These are phyloP conservation scores for Liasis olivaceus DNA, from an alignment of 2,797 vertebrate genomes.

Conservation along the genomic window DNA sequence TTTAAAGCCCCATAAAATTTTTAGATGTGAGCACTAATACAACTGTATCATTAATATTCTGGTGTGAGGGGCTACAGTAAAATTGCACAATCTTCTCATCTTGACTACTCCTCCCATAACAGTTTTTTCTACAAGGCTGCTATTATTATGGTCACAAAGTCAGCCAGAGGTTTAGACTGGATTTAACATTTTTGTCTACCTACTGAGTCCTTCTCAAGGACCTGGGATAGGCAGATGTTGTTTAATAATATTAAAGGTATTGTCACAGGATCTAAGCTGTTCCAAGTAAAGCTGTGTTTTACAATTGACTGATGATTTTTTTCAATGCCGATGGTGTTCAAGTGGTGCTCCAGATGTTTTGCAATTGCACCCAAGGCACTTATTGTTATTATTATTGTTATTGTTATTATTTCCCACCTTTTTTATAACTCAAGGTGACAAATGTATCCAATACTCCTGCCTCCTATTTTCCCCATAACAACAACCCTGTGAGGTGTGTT, in stretches of 20 bases:
- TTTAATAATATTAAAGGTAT: background rate
- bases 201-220: background rate
- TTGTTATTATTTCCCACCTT: background rate
- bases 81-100: background rate
- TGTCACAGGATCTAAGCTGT: background rate
- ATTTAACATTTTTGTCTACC: background rate
- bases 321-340: background rate
- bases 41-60: background rate
- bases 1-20: background rate
- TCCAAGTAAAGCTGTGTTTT: background rate
- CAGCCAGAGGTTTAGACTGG: background rate
- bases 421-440: too few relatives aligned
- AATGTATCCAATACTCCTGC: too few relatives aligned
- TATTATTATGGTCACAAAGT: background rate
- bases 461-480: too few relatives aligned
- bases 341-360: background rate
- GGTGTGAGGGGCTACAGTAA: background rate
- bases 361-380: background rate
- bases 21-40: background rate
- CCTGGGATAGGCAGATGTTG: background rate
- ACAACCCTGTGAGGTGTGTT: too few relatives aligned
- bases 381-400: background rate
- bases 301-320: background rate
- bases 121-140: background rate
- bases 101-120: background rate